These are phyloP conservation scores for Coracias cyanogaster DNA, from an alignment of 2,797 vertebrate species.

Conservation along the genomic window DNA sequence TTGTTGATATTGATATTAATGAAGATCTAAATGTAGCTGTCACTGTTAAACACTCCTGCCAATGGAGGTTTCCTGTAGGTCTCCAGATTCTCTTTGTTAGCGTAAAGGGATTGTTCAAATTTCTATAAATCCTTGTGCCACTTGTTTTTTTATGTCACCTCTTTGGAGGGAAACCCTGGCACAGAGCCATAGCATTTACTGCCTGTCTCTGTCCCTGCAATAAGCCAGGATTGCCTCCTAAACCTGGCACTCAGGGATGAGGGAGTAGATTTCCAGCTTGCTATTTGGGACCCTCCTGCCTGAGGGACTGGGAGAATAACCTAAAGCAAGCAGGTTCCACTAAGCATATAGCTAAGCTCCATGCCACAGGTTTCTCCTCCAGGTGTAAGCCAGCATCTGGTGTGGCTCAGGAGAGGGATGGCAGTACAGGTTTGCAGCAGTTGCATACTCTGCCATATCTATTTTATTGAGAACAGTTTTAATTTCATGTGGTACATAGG, in stretches of 20 bases:
- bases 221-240: not conserved
- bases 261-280: not conserved
- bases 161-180: not conserved
- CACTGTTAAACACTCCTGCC: not conserved
- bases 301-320: not conserved
- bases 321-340: not conserved
- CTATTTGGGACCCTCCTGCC: not conserved
- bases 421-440: not conserved
- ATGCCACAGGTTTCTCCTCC: not conserved
- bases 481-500: not conserved
- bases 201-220: not conserved
- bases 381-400: not conserved
- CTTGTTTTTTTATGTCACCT: not conserved
- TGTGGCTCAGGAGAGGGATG: not conserved
- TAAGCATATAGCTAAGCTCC: not conserved
- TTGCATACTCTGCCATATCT: not conserved
- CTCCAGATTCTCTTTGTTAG: not conserved
- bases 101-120: not conserved
- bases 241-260: not conserved
- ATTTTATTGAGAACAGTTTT: slow-evolving; percentile 19
- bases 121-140: not conserved
- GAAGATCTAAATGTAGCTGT: not conserved
- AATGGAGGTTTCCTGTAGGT: not conserved
- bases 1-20: not conserved
- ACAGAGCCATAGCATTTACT: not conserved